phyloP scores from a whole-genome alignment of 2,797 vertebrate species.

The Octomys mimax region DNA sequence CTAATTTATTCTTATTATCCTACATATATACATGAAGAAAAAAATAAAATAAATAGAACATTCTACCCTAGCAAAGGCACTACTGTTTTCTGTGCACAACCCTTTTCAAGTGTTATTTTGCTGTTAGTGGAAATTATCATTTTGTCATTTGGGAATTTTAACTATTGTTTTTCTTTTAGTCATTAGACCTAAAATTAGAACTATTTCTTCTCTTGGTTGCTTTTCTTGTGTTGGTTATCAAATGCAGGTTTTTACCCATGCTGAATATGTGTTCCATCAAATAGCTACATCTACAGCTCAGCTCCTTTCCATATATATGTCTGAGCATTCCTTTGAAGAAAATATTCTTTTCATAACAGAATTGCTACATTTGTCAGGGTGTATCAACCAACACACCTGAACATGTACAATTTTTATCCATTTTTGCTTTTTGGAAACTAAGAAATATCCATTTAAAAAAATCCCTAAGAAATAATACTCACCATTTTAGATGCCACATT shows the following conservation, averaged over 20 bases:
- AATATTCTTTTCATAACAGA: neutral
- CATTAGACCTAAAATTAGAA: neutral
- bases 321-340: neutral
- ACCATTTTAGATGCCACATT: constrained; percentile 33
- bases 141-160: neutral
- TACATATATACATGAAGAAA: neutral
- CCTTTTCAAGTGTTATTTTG: neutral
- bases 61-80: neutral
- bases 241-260: neutral
- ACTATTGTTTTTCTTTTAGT: neutral
- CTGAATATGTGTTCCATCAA: neutral
- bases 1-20: too few species aligned
- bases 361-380: neutral
- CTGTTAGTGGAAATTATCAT: neutral
- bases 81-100: neutral
- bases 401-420: neutral
- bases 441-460: neutral
- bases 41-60: neutral
- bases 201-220: neutral
- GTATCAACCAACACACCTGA: neutral
- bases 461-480: neutral
- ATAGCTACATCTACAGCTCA: neutral
- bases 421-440: constrained; percentile 13
- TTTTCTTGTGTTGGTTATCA: neutral
- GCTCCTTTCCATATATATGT: neutral